These are phyloP conservation scores for Sepioteuthis lessoniana DNA, from an alignment of 2,888 invertebrate species.

Conservation along the genomic window DNA sequence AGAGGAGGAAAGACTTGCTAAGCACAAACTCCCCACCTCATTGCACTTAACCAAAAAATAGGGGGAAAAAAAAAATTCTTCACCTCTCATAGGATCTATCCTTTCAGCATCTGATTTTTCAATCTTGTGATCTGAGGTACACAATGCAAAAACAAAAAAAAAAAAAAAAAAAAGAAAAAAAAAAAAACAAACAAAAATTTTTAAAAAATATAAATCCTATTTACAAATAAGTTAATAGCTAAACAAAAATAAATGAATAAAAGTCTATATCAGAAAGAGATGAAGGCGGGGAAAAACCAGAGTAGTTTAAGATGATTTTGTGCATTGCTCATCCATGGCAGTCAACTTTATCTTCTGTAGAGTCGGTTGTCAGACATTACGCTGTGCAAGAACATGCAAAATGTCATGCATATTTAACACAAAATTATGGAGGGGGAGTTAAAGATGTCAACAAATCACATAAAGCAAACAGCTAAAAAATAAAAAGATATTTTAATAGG, in stretches of 20 bases:
- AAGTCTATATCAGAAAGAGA: neutral
- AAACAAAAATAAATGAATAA: neutral
- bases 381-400: conserved; percentile 23
- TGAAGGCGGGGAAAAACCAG: neutral
- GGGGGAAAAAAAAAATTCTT: conserved; percentile 4
- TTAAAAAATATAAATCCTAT: neutral
- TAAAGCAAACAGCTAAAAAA: neutral
- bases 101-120: conserved; percentile 47
- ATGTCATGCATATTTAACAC: neutral
- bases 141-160: neutral
- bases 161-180: neutral
- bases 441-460: neutral
- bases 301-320: neutral
- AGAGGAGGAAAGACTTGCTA: neutral
- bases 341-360: neutral
- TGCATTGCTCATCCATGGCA: neutral
- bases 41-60: neutral
- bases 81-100: conserved; percentile 48
- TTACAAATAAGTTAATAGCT: neutral
- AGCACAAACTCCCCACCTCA: neutral
- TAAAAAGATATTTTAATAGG: neutral
- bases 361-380: conserved; percentile 18
- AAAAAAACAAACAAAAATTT: no score
- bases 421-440: neutral
- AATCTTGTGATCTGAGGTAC: conserved; percentile 47